These are phyloP conservation scores for Cryptoleucopteryx plumbea DNA, from an alignment of 2,113 vertebrate genomes.

Conservation along the genomic window DNA sequence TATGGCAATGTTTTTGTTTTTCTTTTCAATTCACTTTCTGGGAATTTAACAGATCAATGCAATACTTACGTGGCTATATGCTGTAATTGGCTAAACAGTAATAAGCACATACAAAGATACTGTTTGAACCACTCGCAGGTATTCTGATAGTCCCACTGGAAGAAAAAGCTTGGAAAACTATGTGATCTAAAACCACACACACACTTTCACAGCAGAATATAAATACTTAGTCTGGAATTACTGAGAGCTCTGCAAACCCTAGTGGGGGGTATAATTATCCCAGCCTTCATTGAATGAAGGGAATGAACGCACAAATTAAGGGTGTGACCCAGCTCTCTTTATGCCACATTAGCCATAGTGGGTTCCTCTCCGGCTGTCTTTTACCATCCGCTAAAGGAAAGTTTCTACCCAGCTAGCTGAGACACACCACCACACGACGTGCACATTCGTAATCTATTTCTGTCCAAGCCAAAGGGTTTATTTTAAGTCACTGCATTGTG, in stretches of 20 bases:
- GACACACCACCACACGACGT: not conserved
- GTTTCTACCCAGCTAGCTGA: not conserved
- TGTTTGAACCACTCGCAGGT: fast-evolving
- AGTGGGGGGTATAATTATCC: not conserved
- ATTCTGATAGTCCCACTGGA: not conserved
- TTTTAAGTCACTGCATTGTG: not conserved
- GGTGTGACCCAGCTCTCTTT: not conserved
- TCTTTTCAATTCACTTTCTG: not conserved
- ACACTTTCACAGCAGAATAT: not conserved
- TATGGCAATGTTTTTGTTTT: not conserved
- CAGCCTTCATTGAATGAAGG: not conserved
- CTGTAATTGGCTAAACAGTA: not conserved
- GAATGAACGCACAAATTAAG: not conserved
- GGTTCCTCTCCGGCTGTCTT: not conserved
- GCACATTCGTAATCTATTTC: not conserved
- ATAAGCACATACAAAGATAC: not conserved
- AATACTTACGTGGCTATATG: fast-evolving
- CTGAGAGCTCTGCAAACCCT: not conserved
- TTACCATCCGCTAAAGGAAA: not conserved
- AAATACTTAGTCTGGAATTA: not conserved
- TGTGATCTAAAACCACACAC: not conserved
- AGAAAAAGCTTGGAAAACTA: not conserved
- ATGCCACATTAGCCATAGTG: not conserved
- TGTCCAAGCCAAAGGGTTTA: not conserved
- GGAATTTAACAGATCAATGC: not conserved